phyloP scores from a whole-genome alignment of 2,888 invertebrate genomes.

The Teleogryllus oceanicus region DNA sequence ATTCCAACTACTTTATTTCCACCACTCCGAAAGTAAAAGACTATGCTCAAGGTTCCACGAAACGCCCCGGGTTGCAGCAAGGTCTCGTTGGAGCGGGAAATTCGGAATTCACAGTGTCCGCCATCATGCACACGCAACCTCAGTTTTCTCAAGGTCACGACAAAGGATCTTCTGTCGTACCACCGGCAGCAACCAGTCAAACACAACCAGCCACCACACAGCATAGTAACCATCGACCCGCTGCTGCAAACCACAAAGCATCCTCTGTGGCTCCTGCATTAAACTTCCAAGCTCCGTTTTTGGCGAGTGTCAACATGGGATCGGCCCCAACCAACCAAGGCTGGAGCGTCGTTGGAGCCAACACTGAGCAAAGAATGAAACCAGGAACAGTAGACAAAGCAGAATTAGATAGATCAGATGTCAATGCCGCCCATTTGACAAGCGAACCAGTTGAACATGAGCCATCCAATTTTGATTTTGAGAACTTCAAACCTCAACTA shows the following conservation, averaged over 20 bases:
- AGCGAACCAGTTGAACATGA: constrained; percentile 34
- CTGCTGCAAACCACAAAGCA: constrained; percentile 19
- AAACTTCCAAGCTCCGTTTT: constrained; percentile 39
- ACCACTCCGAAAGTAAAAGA: constrained; percentile 29
- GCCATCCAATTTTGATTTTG: constrained; percentile 58
- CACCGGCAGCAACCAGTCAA: constrained; percentile 49
- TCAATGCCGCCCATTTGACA: constrained; percentile 37
- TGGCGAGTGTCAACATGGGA: constrained; percentile 60
- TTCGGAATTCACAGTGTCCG: constrained; percentile 48
- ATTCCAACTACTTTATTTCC: constrained; percentile 25
- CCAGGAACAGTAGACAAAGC: constrained; percentile 33
- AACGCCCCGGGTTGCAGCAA: constrained; percentile 32
- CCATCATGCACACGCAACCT: constrained; percentile 48
- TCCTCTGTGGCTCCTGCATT: constrained; percentile 30
- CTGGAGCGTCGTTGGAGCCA: constrained; percentile 54
- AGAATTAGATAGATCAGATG: constrained; percentile 23
- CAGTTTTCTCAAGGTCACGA: constrained; percentile 21
- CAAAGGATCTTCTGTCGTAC: constrained; percentile 44
- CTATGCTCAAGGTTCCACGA: constrained; percentile 37
- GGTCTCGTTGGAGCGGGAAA: constrained; percentile 36
- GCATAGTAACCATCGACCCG: constrained; percentile 31
- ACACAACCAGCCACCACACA: constrained; percentile 42
- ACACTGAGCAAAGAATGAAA: constrained; percentile 26
- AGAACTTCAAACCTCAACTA: constrained; percentile 65
- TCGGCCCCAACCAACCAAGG: constrained; percentile 55